Evolutionary conservation across 1,140 invertebrate species (phyloP).

Genomic region (Nautilus pompilius): DNA sequence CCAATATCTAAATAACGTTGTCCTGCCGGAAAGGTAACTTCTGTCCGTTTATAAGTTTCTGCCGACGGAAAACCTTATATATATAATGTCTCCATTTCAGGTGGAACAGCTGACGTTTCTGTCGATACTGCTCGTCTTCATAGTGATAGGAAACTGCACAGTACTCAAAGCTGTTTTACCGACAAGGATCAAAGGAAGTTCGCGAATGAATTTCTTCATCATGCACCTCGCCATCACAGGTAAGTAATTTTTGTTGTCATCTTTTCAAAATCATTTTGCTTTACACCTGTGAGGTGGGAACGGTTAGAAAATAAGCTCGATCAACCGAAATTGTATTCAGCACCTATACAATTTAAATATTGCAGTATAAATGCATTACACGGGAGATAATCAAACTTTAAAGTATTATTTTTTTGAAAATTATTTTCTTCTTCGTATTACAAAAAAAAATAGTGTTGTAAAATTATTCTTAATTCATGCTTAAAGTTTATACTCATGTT

Average conservation of each 20-base stretch:
- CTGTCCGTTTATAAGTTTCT: background rate
- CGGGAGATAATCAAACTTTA: too few relatives aligned
- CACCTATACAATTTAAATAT: too few relatives aligned
- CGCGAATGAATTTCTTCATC: constrained; percentile 95
- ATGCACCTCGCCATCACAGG: constrained; percentile 90
- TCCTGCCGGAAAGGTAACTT: background rate
- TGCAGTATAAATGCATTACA: too few relatives aligned
- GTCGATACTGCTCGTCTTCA: constrained; percentile 82
- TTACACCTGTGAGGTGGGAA: too few relatives aligned
- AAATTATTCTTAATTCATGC: too few relatives aligned
- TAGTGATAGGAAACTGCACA: constrained; percentile 83
- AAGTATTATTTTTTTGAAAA: too few relatives aligned
- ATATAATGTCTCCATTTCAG: constrained; percentile 61
- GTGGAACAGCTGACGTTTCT: constrained; percentile 84
- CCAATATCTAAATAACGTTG: background rate
- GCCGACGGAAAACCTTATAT: background rate
- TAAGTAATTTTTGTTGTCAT: constrained; percentile 22
- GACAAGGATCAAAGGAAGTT: constrained; percentile 75
- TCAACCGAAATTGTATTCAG: too few relatives aligned
- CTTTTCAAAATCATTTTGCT: too few relatives aligned
- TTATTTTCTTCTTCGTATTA: too few relatives aligned
- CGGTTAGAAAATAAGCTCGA: too few relatives aligned
- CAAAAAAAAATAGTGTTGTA: too few relatives aligned
- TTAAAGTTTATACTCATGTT: too few relatives aligned
- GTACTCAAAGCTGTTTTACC: constrained; percentile 80